Evolutionary conservation across 2,797 vertebrate species (phyloP), one percentile per base, ranked within the genome.

Genomic region (Siniperca undulata): DNA sequence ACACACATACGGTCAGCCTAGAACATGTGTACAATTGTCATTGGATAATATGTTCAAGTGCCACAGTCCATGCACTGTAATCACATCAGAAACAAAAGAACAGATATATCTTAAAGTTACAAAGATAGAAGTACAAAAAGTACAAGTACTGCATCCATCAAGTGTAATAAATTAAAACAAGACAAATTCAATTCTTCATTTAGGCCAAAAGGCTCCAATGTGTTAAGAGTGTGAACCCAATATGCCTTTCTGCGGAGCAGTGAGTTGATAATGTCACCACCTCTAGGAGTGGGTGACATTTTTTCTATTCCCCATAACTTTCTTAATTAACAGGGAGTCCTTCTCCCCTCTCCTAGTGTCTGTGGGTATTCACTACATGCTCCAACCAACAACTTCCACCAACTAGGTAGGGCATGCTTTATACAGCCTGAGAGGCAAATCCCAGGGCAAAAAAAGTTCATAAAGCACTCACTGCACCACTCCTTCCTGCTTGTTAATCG

Each of bases 11-110:
- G 22, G 50, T 20, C 19, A 52, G 22, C 20, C 19, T 52, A 52
- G 8, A 52, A 22, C 19, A 52, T 30, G 30, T 20, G 6, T 52
- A 52, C 50, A 52, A 19, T 19, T 50, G 48, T 7, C 48, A 50
- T 7, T 50, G 46, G 16, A 19, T 73, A 34, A 36, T 19, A 12
- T 48, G 7, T 58, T 20, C 53, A 70, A 20, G 9, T 44, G 27
- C 10, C 30, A 62, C 59, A 38, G 30, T 16, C 30, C 44, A 46
- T 53, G 34, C n/a, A 70, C 16, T 14, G 13, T 5, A 70, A 58
- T 56, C 53, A 70, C 5, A 58, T 40, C 30, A n/a, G 44, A 36
- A 74, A 74, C 46, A 30, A 22, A 64, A 64, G 24, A 58, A 40
- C 24, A 38, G 20, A 69, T 13, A 36, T 27, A 27, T 27, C 27